A percentile compares a stretch with the other conserved stretches of the same genome.
These are phyloP conservation scores for Poliocrania exsul DNA, from an alignment of 2,797 vertebrate species.

Conservation along the genomic window DNA sequence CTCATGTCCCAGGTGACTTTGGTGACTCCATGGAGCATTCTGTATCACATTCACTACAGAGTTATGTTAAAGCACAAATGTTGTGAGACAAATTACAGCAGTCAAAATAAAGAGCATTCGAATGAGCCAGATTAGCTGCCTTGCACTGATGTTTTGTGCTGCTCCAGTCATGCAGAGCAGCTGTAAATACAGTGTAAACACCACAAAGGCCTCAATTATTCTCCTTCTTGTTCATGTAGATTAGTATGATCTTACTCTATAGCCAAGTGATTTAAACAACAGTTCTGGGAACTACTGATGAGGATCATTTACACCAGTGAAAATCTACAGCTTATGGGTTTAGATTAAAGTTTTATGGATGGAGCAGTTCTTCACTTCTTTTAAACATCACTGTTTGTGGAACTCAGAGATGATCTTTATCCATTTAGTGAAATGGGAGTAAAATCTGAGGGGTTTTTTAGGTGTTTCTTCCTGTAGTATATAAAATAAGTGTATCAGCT, in stretches of 20 bases:
- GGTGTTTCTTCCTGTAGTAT: neutral
- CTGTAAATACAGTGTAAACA: slow-evolving; percentile 27
- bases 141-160: neutral
- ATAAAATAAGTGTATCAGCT: neutral
- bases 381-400: neutral
- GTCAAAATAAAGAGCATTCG: slow-evolving; percentile 16
- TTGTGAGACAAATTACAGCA: slow-evolving; percentile 10
- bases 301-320: neutral
- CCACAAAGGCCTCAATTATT: slow-evolving; percentile 34
- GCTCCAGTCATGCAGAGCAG: neutral
- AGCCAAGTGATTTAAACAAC: slow-evolving; percentile 25
- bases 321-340: neutral
- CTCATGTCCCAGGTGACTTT: neutral
- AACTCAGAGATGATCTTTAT: neutral
- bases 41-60: neutral
- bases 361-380: neutral
- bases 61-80: neutral
- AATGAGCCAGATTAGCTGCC: slow-evolving; percentile 11
- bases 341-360: slow-evolving; percentile 25
- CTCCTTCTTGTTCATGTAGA: slow-evolving; percentile 1
- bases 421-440: neutral
- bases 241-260: neutral
- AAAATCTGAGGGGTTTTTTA: neutral
- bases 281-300: neutral
- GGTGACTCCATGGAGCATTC: neutral